These are phyloP conservation scores for Noctua janthina DNA, from an alignment of 2,888 invertebrate species.

Conservation along the genomic window DNA sequence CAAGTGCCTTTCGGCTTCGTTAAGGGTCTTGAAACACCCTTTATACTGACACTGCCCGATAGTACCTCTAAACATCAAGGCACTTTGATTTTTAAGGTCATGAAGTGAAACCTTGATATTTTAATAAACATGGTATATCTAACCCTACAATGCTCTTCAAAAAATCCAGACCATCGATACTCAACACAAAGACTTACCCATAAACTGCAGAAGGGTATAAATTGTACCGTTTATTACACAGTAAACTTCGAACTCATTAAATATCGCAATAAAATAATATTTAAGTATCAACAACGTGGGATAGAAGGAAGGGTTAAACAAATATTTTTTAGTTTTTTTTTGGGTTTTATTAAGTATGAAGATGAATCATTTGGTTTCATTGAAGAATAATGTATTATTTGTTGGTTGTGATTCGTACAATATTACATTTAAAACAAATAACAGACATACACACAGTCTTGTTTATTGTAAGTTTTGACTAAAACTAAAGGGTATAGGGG, in stretches of 20 bases:
- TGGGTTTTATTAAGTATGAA: not conserved
- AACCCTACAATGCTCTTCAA: conserved; percentile 55
- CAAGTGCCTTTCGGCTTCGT: too few relatives aligned
- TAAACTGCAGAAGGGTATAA: conserved; percentile 71
- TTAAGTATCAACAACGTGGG: conserved; percentile 71
- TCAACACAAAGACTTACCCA: conserved; percentile 73
- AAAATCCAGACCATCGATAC: conserved; percentile 52
- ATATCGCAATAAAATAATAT: conserved; percentile 81
- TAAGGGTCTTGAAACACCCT: too few relatives aligned
- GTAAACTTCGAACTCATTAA: conserved; percentile 81
- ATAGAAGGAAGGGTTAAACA: conserved; percentile 63
- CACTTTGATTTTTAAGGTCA: not conserved
- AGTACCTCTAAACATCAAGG: too few relatives aligned
- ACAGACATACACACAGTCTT: not conserved
- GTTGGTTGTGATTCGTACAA: not conserved
- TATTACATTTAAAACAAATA: not conserved
- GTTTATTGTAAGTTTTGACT: not conserved
- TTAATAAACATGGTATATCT: conserved; percentile 42
- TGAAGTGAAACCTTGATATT: not conserved
- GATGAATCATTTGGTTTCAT: conserved; percentile 30
- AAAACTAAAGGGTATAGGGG: not conserved
- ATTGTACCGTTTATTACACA: conserved; percentile 66
- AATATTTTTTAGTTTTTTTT: conserved; percentile 51
- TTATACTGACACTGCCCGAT: too few relatives aligned
- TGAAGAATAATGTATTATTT: not conserved